Evolutionary conservation across 2,888 invertebrate species (phyloP).

Genomic region (Nemurella pictetii): DNA sequence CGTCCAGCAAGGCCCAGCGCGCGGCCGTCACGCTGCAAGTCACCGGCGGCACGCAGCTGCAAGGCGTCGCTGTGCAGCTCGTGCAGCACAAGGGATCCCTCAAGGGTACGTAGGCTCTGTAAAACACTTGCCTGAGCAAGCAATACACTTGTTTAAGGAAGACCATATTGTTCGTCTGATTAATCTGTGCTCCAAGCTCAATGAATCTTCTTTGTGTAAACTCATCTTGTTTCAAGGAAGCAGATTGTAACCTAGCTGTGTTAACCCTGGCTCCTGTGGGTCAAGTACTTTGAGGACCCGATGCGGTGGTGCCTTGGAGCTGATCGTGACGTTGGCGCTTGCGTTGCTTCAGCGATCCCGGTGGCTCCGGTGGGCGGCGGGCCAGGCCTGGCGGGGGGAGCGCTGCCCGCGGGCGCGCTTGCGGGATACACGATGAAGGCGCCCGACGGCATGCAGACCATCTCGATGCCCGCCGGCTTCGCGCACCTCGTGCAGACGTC

Average conservation of each 20-base stretch:
- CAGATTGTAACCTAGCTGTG: too few species aligned
- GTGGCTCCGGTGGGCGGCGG: conserved; percentile 52
- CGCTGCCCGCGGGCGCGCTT: conserved; percentile 38
- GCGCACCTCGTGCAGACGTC: conserved; percentile 73
- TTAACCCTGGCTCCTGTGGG: too few species aligned
- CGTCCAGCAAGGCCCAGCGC: background rate
- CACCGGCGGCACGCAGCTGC: conserved; percentile 50
- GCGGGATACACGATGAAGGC: background rate
- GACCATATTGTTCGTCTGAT: too few species aligned
- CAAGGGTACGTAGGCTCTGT: conserved; percentile 59
- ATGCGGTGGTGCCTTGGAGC: too few species aligned
- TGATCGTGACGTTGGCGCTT: background rate
- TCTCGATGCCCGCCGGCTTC: conserved; percentile 46
- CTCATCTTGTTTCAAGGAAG: too few species aligned
- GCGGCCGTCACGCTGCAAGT: conserved; percentile 41
- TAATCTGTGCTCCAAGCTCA: too few species aligned
- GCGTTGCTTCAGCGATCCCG: conserved; percentile 53
- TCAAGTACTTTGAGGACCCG: too few species aligned
- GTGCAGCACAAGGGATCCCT: conserved; percentile 60
- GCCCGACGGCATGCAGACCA: conserved; percentile 32
- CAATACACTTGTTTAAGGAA: too few species aligned
- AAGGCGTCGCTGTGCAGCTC: conserved; percentile 58
- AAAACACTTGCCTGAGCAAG: too few species aligned
- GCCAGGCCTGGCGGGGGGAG: conserved; percentile 44
- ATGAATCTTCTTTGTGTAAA: too few species aligned